These are phyloP conservation scores for Varanus komodoensis DNA, from an alignment of 2,113 vertebrate species.

Conservation along the genomic window DNA sequence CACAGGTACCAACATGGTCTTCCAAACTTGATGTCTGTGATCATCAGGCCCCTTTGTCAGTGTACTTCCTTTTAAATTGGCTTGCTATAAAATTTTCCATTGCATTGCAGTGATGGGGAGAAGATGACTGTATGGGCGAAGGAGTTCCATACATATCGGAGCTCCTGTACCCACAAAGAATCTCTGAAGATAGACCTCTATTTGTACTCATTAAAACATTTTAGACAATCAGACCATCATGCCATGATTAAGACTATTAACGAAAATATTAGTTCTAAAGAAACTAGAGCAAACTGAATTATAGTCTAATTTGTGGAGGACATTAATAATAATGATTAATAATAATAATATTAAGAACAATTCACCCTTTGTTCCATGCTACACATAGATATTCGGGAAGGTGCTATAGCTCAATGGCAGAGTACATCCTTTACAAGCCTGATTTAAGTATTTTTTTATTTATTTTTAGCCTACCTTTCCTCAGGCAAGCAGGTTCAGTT, in stretches of 20 bases:
- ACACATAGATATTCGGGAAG: neutral
- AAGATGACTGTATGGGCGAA: neutral
- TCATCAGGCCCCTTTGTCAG: neutral
- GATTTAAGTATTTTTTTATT: neutral
- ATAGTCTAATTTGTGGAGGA: neutral
- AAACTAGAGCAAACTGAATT: neutral
- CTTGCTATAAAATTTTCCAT: neutral
- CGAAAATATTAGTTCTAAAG: neutral
- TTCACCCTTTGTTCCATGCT: neutral
- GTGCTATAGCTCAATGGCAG: neutral
- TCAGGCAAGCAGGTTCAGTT: neutral
- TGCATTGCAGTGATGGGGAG: neutral
- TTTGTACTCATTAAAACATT: neutral
- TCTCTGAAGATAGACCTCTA: neutral
- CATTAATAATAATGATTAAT: neutral
- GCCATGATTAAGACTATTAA: neutral
- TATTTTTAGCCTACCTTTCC: neutral
- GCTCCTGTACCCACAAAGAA: neutral
- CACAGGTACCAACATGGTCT: too few relatives aligned
- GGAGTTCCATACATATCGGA: neutral
- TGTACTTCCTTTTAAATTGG: neutral
- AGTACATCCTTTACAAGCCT: neutral
- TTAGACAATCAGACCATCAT: too few relatives aligned
- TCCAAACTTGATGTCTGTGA: neutral
- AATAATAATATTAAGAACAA: too few relatives aligned